Evolutionary conservation across 2,888 invertebrate species (phyloP).

Genomic region (Trachelus stipa): DNA sequence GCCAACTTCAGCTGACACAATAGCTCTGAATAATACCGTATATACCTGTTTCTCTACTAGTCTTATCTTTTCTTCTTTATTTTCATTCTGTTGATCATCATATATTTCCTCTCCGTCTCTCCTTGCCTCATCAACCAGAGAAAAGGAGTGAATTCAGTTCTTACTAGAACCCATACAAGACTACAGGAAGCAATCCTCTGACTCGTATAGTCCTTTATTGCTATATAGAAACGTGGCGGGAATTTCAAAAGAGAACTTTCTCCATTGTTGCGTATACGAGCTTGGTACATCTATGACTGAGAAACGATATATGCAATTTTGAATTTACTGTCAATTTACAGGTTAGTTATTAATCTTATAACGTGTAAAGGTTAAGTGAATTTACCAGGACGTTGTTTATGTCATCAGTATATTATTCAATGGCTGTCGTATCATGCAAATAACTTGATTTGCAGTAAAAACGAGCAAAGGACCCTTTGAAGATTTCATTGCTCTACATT

Average conservation of each 20-base stretch:
- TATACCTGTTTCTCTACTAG: neutral
- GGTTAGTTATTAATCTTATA: neutral
- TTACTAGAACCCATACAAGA: neutral
- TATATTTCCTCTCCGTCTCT: too few species aligned
- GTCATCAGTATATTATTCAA: neutral
- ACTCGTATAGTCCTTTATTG: neutral
- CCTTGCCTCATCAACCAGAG: too few species aligned
- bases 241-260: neutral
- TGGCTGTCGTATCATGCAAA: neutral
- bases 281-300: neutral
- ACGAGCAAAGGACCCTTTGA: neutral
- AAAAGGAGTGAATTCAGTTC: neutral
- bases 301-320: neutral
- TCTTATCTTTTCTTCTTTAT: too few species aligned
- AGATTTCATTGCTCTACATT: neutral
- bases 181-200: neutral
- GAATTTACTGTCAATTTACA: neutral
- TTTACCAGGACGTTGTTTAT: neutral
- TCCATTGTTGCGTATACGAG: neutral
- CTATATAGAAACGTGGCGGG: neutral
- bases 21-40: neutral
- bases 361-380: neutral
- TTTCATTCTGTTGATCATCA: too few species aligned
- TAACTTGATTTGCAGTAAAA: neutral
- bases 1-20: too few species aligned